A percentile compares a stretch with the other conserved stretches of the same genome.
Evolutionary conservation across 1,140 invertebrate genomes (phyloP).

Genomic region (Meteorus sp.): DNA sequence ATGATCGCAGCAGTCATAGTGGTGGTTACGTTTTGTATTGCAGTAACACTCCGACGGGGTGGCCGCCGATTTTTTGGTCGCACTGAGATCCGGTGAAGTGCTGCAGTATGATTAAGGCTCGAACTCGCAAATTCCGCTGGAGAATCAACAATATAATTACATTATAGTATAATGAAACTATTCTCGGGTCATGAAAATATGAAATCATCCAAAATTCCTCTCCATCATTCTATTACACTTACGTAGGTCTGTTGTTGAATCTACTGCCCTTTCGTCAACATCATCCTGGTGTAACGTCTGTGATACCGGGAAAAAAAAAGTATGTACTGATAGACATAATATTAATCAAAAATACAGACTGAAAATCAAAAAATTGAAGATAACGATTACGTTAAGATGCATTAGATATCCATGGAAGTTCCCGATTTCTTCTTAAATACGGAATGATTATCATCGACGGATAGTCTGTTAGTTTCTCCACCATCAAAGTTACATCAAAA

Average conservation of each 20-base stretch:
- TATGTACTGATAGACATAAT: too few species aligned
- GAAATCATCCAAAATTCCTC: too few species aligned
- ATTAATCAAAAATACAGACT: constrained; percentile 2
- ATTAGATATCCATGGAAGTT: constrained; percentile 1
- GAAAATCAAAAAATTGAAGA: constrained; percentile 4
- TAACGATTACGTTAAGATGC: background rate
- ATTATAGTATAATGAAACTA: too few species aligned
- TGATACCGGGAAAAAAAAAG: constrained; percentile 41
- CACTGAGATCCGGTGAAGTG: constrained; percentile 53
- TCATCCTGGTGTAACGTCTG: constrained; percentile 38
- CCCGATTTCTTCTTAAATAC: too few species aligned
- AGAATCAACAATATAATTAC: constrained; percentile 10
- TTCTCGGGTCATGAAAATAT: too few species aligned
- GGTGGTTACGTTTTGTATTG: too few species aligned
- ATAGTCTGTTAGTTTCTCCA: constrained; percentile 30
- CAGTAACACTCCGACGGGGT: too few species aligned
- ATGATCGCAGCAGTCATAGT: constrained; percentile 35
- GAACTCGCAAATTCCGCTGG: constrained; percentile 48
- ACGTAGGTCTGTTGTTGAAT: constrained; percentile 55
- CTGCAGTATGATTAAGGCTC: constrained; percentile 51
- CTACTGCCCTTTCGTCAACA: constrained; percentile 36
- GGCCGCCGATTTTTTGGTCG: constrained; percentile 55
- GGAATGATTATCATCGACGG: constrained; percentile 31
- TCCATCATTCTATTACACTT: too few species aligned
- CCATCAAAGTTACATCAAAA: constrained; percentile 27